Evolutionary conservation across 2,888 invertebrate species (phyloP), one percentile per base, ranked within the genome.

Genomic region (Aelia acuminata): DNA sequence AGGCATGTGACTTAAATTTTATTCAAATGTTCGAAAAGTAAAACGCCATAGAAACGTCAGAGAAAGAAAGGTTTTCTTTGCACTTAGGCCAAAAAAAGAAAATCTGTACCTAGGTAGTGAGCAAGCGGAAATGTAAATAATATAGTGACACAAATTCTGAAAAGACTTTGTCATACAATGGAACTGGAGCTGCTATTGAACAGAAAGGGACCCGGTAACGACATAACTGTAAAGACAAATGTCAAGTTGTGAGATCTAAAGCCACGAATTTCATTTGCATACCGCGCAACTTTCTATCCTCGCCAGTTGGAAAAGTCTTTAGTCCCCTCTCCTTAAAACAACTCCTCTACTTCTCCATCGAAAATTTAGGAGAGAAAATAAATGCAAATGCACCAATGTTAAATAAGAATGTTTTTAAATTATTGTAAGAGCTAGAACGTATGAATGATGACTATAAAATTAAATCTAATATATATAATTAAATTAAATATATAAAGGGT

Each of bases 161-260:
- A 57, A 57, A 57, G 57, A 57, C 18, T 35, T 35, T 70, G 63
- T 70, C 18, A 70, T 18, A 70, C 63, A 70, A 70, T 35, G 20
- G 63, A 70, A 70, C 3, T 70, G 63, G 63, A 70, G 35, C 63
- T 31, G 4, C 18, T 70, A 70, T 70, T 35, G 63, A 70, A 35
- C 63, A 31, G 63, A 70, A 70, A 70, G 63, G 31, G 63, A 57
- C 57, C 57, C 13, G 26, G 57, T 57, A 57, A 57, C 26, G 57
- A 70, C 63, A 70, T 70, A 70, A 70, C 63, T 70, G 63, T 70
- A 18, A 70, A 70, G 63, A 70, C 63, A 70, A 70, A 70, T 70
- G 63, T 20, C 35, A 70, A 70, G 7, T 70, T 70, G 7, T 70
- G 31, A 70, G 63, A 70, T 70, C 63, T 35, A 70, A 70, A 70